These are phyloP conservation scores for Marmota flaviventris DNA, from an alignment of 2,113 vertebrate genomes.

Conservation along the genomic window DNA sequence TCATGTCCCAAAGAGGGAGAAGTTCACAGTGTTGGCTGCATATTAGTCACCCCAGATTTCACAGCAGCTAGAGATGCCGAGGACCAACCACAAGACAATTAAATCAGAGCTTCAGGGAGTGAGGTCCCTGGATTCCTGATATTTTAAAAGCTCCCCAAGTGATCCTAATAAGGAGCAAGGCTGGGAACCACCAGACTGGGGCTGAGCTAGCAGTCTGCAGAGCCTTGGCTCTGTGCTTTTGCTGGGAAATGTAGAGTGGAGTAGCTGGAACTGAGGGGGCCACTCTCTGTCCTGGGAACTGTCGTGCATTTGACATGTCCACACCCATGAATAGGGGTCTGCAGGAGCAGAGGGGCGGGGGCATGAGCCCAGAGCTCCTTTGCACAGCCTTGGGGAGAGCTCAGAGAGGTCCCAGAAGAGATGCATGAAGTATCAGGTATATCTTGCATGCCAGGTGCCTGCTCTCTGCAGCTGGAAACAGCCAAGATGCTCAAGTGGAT, in stretches of 20 bases:
- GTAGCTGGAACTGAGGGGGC: too few relatives aligned
- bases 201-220: too few relatives aligned
- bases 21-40: not conserved
- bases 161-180: not conserved
- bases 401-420: not conserved
- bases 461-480: not conserved
- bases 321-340: not conserved
- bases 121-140: not conserved
- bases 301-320: too few relatives aligned
- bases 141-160: not conserved
- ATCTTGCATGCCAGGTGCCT: not conserved
- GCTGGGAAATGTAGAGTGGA: not conserved
- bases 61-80: not conserved
- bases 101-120: not conserved
- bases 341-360: not conserved
- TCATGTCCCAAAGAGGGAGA: not conserved
- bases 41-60: too few relatives aligned
- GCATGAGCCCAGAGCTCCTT: rapidly evolving
- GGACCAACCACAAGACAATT: not conserved
- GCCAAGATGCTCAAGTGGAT: not conserved
- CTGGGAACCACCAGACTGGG: not conserved
- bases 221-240: not conserved
- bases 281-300: not conserved
- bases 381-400: not conserved
- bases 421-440: not conserved